phyloP scores from a whole-genome alignment of 2,888 invertebrate genomes.

The Resseliella maxima region DNA sequence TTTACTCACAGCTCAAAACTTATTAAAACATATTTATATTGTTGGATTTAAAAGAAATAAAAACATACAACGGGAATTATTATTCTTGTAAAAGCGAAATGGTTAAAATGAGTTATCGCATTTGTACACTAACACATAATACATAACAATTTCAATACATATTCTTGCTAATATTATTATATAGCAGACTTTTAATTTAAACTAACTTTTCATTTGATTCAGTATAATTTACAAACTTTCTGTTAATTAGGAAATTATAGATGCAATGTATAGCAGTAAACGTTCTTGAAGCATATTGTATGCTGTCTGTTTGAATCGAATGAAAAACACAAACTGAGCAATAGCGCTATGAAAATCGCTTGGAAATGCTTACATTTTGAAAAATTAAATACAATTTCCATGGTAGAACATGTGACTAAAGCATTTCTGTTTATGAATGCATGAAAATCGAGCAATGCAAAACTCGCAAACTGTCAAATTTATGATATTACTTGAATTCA shows the following conservation, averaged over 20 bases:
- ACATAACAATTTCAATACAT: too few species aligned
- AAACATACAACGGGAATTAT: neutral
- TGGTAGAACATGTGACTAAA: neutral
- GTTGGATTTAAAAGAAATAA: neutral
- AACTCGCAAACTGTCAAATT: slow-evolving; percentile 50
- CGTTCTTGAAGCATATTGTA: neutral
- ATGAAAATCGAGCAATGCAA: neutral
- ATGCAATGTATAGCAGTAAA: neutral
- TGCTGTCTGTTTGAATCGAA: neutral
- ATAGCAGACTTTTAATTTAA: neutral
- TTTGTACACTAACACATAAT: too few species aligned
- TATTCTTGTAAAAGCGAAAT: neutral
- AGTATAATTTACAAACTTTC: neutral
- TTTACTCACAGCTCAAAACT: neutral
- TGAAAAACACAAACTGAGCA: slow-evolving; percentile 38
- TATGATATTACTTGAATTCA: slow-evolving; percentile 44
- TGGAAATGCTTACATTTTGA: neutral
- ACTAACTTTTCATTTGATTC: neutral
- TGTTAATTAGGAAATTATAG: slow-evolving; percentile 21
- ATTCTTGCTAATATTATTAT: neutral
- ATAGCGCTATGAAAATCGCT: neutral
- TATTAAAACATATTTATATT: neutral
- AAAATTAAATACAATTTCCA: neutral
- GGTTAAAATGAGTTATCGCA: slow-evolving; percentile 21
- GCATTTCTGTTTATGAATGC: slow-evolving; percentile 29